These are phyloP conservation scores for Solenodon paradoxus DNA, from an alignment of 2,113 vertebrate species.

Conservation along the genomic window DNA sequence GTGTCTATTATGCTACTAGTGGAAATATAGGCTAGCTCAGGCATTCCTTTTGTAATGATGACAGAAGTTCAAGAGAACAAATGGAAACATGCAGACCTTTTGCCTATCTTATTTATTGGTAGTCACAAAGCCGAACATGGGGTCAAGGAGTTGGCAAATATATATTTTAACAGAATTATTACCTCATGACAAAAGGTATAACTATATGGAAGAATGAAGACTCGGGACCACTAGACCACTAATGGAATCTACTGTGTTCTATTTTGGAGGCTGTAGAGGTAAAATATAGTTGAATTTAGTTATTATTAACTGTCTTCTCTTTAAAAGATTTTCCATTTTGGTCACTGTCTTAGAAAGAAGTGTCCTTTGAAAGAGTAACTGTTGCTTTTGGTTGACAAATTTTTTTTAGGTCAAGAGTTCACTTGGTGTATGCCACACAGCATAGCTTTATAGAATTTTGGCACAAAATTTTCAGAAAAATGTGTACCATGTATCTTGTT, in stretches of 20 bases:
- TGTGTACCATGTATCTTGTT: neutral
- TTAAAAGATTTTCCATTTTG: neutral
- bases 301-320: neutral
- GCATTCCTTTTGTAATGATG: neutral
- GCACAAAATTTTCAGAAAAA: conserved; percentile 35
- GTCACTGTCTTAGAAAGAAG: neutral
- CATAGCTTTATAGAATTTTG: neutral
- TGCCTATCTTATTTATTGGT: neutral
- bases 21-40: neutral
- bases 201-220: neutral
- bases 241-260: neutral
- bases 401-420: neutral
- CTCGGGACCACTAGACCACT: neutral
- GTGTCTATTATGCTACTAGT: neutral
- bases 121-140: neutral
- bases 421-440: neutral
- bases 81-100: neutral
- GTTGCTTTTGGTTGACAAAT: neutral
- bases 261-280: neutral
- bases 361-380: neutral
- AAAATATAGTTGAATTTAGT: neutral
- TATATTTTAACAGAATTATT: neutral
- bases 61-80: neutral
- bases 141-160: neutral
- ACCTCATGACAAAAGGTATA: neutral